Percentiles rank a stretch among this genome's conserved stretches.
Evolutionary conservation across 2,113 vertebrate species (phyloP).

Genomic region (Callospermophilus lateralis): DNA sequence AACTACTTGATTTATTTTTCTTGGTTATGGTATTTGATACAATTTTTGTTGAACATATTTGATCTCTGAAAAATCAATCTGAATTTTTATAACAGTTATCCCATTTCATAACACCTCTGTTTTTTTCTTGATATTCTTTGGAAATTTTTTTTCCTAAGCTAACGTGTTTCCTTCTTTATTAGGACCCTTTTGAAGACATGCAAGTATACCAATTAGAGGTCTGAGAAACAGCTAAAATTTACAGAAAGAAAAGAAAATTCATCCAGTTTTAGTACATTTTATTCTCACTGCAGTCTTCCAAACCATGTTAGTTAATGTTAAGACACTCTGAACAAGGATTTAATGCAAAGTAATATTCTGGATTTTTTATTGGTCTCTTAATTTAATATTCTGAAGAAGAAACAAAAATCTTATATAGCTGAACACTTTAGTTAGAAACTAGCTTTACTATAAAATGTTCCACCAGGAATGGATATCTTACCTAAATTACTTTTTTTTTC

Average conservation of each 20-base stretch:
- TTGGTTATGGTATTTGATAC: not conserved
- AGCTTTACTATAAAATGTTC: not conserved
- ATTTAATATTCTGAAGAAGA: slow-evolving; percentile 36
- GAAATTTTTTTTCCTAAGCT: slow-evolving; percentile 1
- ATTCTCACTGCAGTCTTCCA: not conserved
- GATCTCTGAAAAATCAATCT: not conserved
- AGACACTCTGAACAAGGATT: not conserved
- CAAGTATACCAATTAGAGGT: not conserved
- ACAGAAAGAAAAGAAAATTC: not conserved
- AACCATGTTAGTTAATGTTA: not conserved
- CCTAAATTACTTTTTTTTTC: slow-evolving; percentile 9
- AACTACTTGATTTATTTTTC: not conserved
- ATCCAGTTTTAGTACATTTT: not conserved
- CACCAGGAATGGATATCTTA: not conserved
- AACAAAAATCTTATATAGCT: not conserved
- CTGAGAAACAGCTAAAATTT: not conserved
- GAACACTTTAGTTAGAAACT: slow-evolving; percentile 23
- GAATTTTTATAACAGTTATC: not conserved
- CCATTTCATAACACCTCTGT: not conserved
- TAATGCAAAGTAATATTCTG: slow-evolving; percentile 6
- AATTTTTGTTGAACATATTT: not conserved
- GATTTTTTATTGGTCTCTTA: not conserved
- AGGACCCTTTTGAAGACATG: not conserved
- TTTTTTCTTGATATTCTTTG: not conserved
- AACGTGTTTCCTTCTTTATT: slow-evolving; percentile 1